Evolutionary conservation across 92 coral and sea anemone genomes (phyloP).

Genomic region (Meandrina meandrites): DNA sequence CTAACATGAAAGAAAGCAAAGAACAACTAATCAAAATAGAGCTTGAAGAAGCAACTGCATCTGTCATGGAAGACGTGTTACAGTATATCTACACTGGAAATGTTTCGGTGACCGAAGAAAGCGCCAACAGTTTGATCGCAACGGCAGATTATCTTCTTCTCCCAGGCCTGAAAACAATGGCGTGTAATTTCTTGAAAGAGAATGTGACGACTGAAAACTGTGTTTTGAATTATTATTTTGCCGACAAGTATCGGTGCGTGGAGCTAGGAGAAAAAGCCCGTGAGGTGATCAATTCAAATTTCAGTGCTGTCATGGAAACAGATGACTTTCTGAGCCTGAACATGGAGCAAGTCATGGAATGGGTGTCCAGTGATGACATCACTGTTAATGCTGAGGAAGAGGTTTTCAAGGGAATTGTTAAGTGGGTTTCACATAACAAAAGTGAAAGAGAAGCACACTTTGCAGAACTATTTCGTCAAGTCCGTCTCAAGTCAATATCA

Average conservation of each 20-base stretch:
- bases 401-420: constrained; percentile 69
- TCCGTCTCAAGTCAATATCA: constrained; percentile 65
- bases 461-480: constrained; percentile 58
- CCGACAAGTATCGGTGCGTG: not conserved
- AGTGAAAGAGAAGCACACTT: constrained; percentile 56
- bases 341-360: constrained; percentile 59
- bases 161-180: constrained; percentile 62
- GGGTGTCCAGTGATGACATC: constrained; percentile 75
- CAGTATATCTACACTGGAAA: constrained; percentile 76
- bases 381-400: constrained; percentile 81
- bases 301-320: constrained; percentile 63
- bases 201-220: constrained; percentile 68
- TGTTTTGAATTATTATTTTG: constrained; percentile 25
- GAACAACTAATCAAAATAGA: constrained; percentile 39
- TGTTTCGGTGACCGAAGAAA: constrained; percentile 55
- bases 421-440: constrained; percentile 66
- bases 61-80: constrained; percentile 52
- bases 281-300: constrained; percentile 39
- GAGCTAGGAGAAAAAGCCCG: constrained; percentile 23
- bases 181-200: constrained; percentile 61
- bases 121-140: constrained; percentile 70
- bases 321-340: constrained; percentile 65
- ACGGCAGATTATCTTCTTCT: constrained; percentile 80
- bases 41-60: constrained; percentile 57
- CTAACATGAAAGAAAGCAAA: constrained; percentile 68